Percentiles rank a stretch among this genome's conserved stretches.
Evolutionary conservation across 1,140 invertebrate species (phyloP).

Genomic region (Idris sp.): DNA sequence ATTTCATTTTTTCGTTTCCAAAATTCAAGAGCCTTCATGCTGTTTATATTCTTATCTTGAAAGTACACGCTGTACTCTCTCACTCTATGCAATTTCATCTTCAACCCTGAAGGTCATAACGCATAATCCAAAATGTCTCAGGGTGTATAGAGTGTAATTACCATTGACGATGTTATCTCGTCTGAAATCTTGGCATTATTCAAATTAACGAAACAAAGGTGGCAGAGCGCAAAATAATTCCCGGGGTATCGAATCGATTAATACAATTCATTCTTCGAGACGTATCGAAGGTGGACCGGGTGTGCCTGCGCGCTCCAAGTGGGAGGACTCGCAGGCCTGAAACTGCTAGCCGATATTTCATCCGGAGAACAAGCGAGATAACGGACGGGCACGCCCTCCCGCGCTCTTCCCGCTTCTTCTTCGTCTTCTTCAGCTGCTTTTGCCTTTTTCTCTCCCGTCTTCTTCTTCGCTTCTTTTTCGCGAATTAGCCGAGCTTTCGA

Average conservation of each 20-base stretch:
- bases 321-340: constrained; percentile 67
- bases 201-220: constrained; percentile 60
- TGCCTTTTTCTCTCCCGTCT: constrained; percentile 33
- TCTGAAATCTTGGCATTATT: constrained; percentile 34
- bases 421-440: no score
- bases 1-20: no score
- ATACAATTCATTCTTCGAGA: constrained; percentile 54
- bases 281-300: constrained; percentile 60
- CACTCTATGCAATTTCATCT: not conserved
- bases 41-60: no score
- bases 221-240: constrained; percentile 53
- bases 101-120: constrained; percentile 1
- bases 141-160: constrained; percentile 13
- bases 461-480: constrained; percentile 28
- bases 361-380: constrained; percentile 74
- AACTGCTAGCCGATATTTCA: constrained; percentile 76
- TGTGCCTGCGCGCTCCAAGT: constrained; percentile 37
- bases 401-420: no score
- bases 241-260: constrained; percentile 58
- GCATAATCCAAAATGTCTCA: constrained; percentile 20
- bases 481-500: no score
- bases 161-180: constrained; percentile 15
- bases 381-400: constrained; percentile 71
- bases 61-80: no score
- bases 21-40: no score